Evolutionary conservation across 92 coral and sea anemone species (phyloP).

Genomic region (Umimayanthus chanpuru): DNA sequence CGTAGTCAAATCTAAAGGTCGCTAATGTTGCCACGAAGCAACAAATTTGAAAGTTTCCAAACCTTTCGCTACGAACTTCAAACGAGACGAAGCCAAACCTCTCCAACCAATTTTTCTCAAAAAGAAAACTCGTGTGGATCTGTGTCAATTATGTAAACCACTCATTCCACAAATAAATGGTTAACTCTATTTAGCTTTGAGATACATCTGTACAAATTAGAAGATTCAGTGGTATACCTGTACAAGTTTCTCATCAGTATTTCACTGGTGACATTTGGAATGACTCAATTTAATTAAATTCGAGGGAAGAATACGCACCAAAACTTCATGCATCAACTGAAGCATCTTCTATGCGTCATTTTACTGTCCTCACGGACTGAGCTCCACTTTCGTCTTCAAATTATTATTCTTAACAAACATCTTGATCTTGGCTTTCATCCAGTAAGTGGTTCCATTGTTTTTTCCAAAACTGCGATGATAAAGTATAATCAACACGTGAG

Average conservation of each 20-base stretch:
- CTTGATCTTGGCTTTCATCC: not conserved
- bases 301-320: not conserved
- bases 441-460: not conserved
- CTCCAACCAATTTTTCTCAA: not conserved
- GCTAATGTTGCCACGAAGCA: not conserved
- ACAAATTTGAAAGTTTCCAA: not conserved
- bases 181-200: not conserved
- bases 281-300: not conserved
- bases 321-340: not conserved
- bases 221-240: not conserved
- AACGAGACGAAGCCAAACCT: not conserved
- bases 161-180: not conserved
- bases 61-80: not conserved
- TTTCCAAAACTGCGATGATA: not conserved
- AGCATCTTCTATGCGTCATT: not conserved
- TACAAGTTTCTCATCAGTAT: constrained; percentile 14
- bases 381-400: not conserved
- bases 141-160: not conserved
- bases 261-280: not conserved
- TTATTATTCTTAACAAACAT: not conserved
- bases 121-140: not conserved
- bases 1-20: too few relatives aligned
- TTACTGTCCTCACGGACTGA: not conserved
- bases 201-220: constrained; percentile 20
- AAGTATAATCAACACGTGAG: not conserved